Evolutionary conservation across 2,888 invertebrate species (phyloP).

Genomic region (Flabesymbios commensalis): DNA sequence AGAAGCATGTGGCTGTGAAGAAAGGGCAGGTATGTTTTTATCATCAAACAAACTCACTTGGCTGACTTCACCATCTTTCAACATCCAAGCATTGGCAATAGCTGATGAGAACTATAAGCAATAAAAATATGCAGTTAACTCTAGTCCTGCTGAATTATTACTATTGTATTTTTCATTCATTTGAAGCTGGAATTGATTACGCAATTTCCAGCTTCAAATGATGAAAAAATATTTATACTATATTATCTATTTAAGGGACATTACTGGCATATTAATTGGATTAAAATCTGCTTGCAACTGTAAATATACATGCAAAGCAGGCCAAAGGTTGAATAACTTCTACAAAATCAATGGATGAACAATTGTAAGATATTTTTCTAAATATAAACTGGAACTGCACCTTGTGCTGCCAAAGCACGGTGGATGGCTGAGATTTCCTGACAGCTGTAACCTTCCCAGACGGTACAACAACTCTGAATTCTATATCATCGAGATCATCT

Average conservation of each 20-base stretch:
- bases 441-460: conserved; percentile 75
- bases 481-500: conserved; percentile 17
- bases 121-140: not conserved
- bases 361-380: too few relatives aligned
- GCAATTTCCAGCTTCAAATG: too few relatives aligned
- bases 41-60: conserved; percentile 54
- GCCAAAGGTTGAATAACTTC: too few relatives aligned
- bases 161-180: too few relatives aligned
- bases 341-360: too few relatives aligned
- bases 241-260: too few relatives aligned
- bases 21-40: conserved; percentile 48
- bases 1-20: conserved; percentile 3
- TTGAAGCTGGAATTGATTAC: too few relatives aligned
- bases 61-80: conserved; percentile 71
- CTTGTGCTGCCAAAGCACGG: conserved; percentile 76
- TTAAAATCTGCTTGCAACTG: too few relatives aligned
- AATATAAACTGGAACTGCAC: conserved; percentile 61
- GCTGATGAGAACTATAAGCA: conserved; percentile 76
- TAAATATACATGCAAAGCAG: too few relatives aligned
- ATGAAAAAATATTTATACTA: too few relatives aligned
- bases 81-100: conserved; percentile 85
- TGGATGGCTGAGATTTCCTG: conserved; percentile 67
- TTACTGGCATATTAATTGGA: too few relatives aligned
- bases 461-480: conserved; percentile 63
- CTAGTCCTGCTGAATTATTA: too few relatives aligned